Evolutionary conservation across 2,888 invertebrate genomes (phyloP), one percentile per base, ranked within the genome.

Genomic region (Crematogaster levior): DNA sequence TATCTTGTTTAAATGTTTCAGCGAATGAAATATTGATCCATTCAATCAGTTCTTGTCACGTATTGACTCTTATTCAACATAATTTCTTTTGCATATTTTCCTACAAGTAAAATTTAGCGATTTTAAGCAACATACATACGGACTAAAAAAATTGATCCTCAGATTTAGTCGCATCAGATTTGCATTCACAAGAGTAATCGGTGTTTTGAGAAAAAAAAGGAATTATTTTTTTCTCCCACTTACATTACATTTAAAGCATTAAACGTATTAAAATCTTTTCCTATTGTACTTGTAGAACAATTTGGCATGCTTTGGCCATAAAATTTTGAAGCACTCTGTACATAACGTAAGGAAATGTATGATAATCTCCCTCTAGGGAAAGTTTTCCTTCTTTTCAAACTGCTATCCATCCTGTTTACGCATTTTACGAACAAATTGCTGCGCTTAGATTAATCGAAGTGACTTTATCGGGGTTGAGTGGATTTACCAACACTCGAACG

Each of bases 371-470:
- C 43, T 56, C 43, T 24, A 30, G 43, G 43, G 56, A 77, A 77
- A 77, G 77, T 77, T 77, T 56, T 10, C 56, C 43, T 43, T 77
- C 77, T 66, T 77, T 56, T 12, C 53, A 53, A 66, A 66, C 66
- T 77, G 43, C 68, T 56, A 77, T 77, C 66, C 34, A 77, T 77
- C 68, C 77, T 68, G 56, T 75, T 75, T 75, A 75, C 65, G 65
- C 51, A 51, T 40, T 75, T 63, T 65, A 75, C 75, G 51, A 53
- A 65, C 40, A 75, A 75, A 75, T 75, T 53, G 75, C 37, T 51
- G 65, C 40, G 21, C 65, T 65, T 51, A 65, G 75, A 65, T 74
- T 74, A 74, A 74, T 74, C 73, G 43, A 58, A 1, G 21, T 24
- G 73, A 74, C 60, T 60, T 60, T 73, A 30, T 73, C 60, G 21